Base-by-base conservation (phyloP, 2,797 vertebrate genomes). In the Enteromius anoplus region DNA sequence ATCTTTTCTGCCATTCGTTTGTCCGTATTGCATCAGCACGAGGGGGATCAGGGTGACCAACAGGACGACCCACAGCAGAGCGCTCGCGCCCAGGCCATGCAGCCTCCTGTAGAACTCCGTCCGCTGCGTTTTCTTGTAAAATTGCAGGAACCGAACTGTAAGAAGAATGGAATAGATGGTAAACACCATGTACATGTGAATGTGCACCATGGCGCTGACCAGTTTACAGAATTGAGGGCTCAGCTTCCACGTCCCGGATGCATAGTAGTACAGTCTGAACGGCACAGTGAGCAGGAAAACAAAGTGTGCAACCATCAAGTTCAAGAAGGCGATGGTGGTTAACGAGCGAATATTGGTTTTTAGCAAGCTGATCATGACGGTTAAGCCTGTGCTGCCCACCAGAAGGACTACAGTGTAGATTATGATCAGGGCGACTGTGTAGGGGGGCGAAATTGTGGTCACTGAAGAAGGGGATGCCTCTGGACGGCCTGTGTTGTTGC, bases 121-220 rank as follows among this genome's bases (percentile, higher is more conserved):
- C 66, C 89, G 94, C 75, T 94, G 89, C 11, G 86, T 90, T 87
- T 86, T 92, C 26, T 93, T 87, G 87, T 97, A 97, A 91, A 97
- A 97, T 1, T 92, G 45, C 72, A 95, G 84, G 81, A 95, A 94
- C 21, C 96, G 94, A 11, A 92, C 92, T 69, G 93, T 85, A 29
- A 99, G 92, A 0, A 97, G 95, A 86, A 96, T 90, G 64, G 95
- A 84, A 0, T 98, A 99, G 90, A 99, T 94, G 0, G 95, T 1
- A 75, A 98, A 97, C 0, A 96, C 96, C 89, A 98, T 92, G 90
- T 97, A 97, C 95, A 98, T 97, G 90, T 99, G 97, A 64, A 96
- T 89, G 77, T 98, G 97, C 84, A 98, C 91, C 96, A 97, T 96
- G 32, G 92, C 89, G 1, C 97, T 98, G 88, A 96, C 92, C 11